Base-by-base conservation (phyloP, 2,113 vertebrate species). In the Epinephelus fuscoguttatus region DNA sequence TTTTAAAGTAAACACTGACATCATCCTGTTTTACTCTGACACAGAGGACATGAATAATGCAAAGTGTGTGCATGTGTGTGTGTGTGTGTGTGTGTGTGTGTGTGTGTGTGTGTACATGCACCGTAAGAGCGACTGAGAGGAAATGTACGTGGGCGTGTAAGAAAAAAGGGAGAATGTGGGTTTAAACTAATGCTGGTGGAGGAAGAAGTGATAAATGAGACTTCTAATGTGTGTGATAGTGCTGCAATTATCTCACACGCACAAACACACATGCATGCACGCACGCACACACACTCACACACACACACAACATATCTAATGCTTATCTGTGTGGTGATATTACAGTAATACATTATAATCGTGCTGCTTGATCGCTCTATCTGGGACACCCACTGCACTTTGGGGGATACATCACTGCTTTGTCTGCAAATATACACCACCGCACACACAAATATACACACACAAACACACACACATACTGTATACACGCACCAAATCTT, bases 301-400 rank as follows among this genome's bases (percentile, higher is more conserved):
- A 45, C 67, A 52, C 68, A 77, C 14, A 18, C 12, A 37, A 25
- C 8, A 62, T 15, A 62, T 63, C 19, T 59, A 52, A n/a, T 63
- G 45, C 63, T 57, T 60, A 84, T 84, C 81, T 71, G 27, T 62
- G 67, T 61, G 82, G 53, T 50, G 37, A 75, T 81, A 86, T 84
- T 81, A 82, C 21, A 82, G 77, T 19, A 71, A 85, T 85, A 78
- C 52, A 84, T 87, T 85, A 80, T 75, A 78, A 90, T 81, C 82
- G 75, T 0, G 23, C 73, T 66, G 79, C 75, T 37, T 66, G 81
- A 83, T 78, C 40, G 37, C 52, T 84, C 83, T 87, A 85, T 91
- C 76, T 87, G 60, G 62, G 81, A 40, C 85, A 81, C 50, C 50
- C 10, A 27, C 53, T 64, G 56, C 70, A 83, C 83, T 79, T 56